Base-by-base conservation (phyloP, 2,888 invertebrate genomes). In the Eristalis tenax region DNA sequence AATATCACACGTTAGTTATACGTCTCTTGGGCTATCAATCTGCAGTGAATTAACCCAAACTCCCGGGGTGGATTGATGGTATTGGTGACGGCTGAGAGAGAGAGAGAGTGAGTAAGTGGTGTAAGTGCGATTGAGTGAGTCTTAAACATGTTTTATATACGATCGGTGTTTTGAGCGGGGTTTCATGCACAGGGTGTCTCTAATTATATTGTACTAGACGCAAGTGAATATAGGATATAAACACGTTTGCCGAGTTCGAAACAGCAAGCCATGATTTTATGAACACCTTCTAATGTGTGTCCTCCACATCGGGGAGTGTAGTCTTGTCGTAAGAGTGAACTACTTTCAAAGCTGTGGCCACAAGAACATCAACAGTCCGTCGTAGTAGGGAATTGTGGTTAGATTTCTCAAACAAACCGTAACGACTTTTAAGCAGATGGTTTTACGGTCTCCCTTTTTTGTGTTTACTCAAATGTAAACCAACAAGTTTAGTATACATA, bases 71-170 rank as follows among this genome's bases (percentile, higher is more conserved):
- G 38, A 22, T 32, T 50, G 50, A 26, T 76, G n/a, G 83, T 87
- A 43, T 87, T 80, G 68, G 87, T 83, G 73, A n/a, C 32, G 15
- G 40, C 26, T 63, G 57, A 68, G 83, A 66, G 74, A 11, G 10
- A 50, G 61, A 66, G 26, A 26, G 26, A 26, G 26, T 26, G 26
- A 26, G 26, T 50, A 43, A 68, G 56, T 70, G 71, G 59, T 78
- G 50, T 71, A 66, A 75, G 78, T 86, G 87, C 79, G 79, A 69
- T 68, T 87, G 83, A 83, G 87, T 83, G 87, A 73, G 73, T 50
- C 43, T 79, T 61, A 22, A 82, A 69, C 78, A 40, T 76, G 66
- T 71, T 77, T 77, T 59, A 57, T 66, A 22, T 38, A 50, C 23
- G 66, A 68, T 82, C 65, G 68, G 32, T 40, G 28, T 26, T 77